These are phyloP conservation scores for Halcyon smyrnensis DNA, from an alignment of 2,797 vertebrate genomes.

Conservation along the genomic window DNA sequence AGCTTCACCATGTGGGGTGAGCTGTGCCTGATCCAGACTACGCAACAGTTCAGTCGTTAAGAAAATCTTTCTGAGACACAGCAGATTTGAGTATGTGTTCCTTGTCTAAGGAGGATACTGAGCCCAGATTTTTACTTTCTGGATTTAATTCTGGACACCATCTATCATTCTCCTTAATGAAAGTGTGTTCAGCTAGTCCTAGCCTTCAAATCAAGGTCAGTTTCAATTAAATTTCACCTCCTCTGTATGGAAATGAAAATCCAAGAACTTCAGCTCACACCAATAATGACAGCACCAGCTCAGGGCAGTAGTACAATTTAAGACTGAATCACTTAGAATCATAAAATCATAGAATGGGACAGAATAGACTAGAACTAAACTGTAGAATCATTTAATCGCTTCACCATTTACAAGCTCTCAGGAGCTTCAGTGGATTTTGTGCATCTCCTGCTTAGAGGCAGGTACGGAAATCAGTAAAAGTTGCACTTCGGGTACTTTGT, in stretches of 20 bases:
- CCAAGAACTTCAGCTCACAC: background rate
- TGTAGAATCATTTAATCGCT: background rate
- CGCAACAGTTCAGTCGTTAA: background rate
- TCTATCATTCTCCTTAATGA: background rate
- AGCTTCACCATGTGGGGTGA: background rate
- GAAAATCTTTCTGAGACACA: background rate
- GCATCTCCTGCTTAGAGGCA: background rate
- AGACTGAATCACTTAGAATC: background rate
- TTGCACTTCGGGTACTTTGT: background rate
- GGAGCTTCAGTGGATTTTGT: background rate
- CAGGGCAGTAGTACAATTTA: background rate
- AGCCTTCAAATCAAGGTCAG: background rate
- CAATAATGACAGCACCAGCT: background rate
- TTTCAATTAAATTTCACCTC: background rate
- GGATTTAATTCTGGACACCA: background rate
- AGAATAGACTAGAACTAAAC: too few species aligned
- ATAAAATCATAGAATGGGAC: too few species aligned
- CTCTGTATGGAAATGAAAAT: background rate
- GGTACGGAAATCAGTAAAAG: background rate
- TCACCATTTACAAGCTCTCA: background rate
- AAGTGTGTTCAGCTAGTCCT: fast-evolving
- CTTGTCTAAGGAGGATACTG: background rate
- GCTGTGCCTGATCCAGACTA: background rate
- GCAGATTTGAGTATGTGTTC: fast-evolving
- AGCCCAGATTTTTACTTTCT: background rate